Evolutionary conservation across 1,140 invertebrate genomes (phyloP).

Genomic region (Pinna nobilis): DNA sequence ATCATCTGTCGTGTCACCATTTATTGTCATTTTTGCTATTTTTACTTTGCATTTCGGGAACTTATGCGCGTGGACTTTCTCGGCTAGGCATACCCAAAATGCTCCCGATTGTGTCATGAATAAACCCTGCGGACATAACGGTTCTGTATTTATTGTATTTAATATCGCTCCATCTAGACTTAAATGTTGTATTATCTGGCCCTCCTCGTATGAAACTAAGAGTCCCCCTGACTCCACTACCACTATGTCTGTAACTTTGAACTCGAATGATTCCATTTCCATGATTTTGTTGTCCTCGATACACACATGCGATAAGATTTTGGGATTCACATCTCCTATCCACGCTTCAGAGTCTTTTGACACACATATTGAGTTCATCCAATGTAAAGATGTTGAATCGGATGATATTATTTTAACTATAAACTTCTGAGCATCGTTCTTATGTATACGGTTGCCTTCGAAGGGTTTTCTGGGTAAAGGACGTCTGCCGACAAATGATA

Average conservation of each 20-base stretch:
- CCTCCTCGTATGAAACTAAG: conserved; percentile 17
- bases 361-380: conserved; percentile 13
- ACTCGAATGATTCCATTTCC: neutral
- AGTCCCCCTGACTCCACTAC: neutral
- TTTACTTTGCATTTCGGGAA: conserved; percentile 3
- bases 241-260: conserved; percentile 10
- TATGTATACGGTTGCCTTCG: too few relatives aligned
- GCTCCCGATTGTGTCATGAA: neutral
- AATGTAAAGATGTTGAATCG: neutral
- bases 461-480: too few relatives aligned
- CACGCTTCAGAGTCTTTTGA: neutral
- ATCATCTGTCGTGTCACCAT: neutral
- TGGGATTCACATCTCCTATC: conserved; percentile 11
- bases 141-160: neutral
- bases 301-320: neutral
- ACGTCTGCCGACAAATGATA: too few relatives aligned
- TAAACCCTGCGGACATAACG: conserved; percentile 11
- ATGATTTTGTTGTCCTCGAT: neutral
- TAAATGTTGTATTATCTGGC: neutral
- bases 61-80: conserved; percentile 5
- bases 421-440: too few relatives aligned
- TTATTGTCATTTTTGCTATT: conserved; percentile 1
- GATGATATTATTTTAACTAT: neutral
- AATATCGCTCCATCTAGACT: neutral
- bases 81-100: neutral